These are phyloP conservation scores for Pygocentrus nattereri DNA, from an alignment of 2,797 vertebrate genomes.

Conservation along the genomic window DNA sequence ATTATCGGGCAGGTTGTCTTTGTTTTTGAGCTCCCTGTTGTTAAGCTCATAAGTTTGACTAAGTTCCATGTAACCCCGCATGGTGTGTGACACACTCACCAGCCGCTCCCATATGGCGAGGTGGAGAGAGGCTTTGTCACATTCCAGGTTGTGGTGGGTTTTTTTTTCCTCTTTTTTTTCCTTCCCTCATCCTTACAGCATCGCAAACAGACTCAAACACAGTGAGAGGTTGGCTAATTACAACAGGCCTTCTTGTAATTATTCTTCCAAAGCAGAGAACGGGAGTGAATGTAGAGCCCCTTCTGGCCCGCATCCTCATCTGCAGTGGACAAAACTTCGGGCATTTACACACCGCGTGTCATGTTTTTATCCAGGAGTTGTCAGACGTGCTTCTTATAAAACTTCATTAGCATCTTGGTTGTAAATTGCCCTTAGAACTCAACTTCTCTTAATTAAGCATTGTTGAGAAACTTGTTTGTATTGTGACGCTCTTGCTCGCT, in stretches of 20 bases:
- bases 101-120: conserved; percentile 62
- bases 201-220: conserved; percentile 59
- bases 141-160: conserved; percentile 51
- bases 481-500: background rate
- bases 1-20: conserved; percentile 51
- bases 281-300: conserved; percentile 29
- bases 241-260: conserved; percentile 64
- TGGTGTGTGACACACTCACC: conserved; percentile 59
- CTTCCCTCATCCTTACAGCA: conserved; percentile 27
- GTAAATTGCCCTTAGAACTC: conserved; percentile 3
- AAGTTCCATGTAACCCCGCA: conserved; percentile 58
- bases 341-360: conserved; percentile 20
- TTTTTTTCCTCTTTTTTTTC: conserved; percentile 23
- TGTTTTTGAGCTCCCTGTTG: conserved; percentile 55
- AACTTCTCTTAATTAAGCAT: conserved; percentile 7
- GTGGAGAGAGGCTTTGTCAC: conserved; percentile 59
- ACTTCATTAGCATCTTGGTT: conserved; percentile 20
- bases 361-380: conserved; percentile 47
- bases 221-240: conserved; percentile 60
- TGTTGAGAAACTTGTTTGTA: background rate
- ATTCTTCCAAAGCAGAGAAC: conserved; percentile 55
- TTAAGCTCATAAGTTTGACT: conserved; percentile 62
- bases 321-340: conserved; percentile 35
- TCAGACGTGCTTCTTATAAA: conserved; percentile 42
- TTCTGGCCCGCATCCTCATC: conserved; percentile 38